Conservation (phyloP, 2,113 vertebrate genomes). For the Gasterosteus nipponicus region DNA sequence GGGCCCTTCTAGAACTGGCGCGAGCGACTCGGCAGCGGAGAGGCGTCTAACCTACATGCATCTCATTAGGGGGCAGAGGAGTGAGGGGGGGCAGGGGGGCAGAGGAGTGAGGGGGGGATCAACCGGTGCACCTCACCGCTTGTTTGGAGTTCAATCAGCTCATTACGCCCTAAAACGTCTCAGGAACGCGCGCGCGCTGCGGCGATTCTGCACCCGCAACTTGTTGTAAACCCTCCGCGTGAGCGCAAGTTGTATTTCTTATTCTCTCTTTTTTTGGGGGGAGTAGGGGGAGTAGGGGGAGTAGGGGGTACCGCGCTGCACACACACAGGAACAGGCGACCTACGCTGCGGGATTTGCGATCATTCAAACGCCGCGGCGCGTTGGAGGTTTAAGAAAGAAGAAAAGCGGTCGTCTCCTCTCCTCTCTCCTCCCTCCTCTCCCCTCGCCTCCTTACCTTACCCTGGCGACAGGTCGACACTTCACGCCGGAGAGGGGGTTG, state of each 20-base stretch:
- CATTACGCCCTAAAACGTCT: slow-evolving; percentile 42
- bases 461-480: slow-evolving; percentile 84
- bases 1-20: slow-evolving; percentile 86
- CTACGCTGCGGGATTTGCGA: neutral
- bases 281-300: too few species aligned
- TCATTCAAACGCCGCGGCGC: too few species aligned
- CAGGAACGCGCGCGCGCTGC: slow-evolving; percentile 68
- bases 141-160: slow-evolving; percentile 34
- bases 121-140: slow-evolving; percentile 51
- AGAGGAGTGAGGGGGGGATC: slow-evolving; percentile 73
- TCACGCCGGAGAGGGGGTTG: slow-evolving; percentile 44
- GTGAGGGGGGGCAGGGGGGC: slow-evolving; percentile 67
- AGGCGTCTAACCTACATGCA: slow-evolving; percentile 95
- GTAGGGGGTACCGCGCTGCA: too few species aligned
- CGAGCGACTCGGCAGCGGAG: slow-evolving; percentile 61
- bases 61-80: slow-evolving; percentile 90
- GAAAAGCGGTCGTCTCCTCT: neutral
- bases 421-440: slow-evolving; percentile 18
- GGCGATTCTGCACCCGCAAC: slow-evolving; percentile 80
- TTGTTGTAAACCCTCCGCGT: slow-evolving; percentile 56
- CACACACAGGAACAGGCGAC: too few species aligned
- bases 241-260: slow-evolving; percentile 44
- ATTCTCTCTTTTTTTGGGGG: too few species aligned
- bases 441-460: slow-evolving; percentile 84
- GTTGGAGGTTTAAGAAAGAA: too few species aligned